A percentile compares a stretch with the other conserved stretches of the same genome.
These are phyloP conservation scores for Rosalia funebris DNA, from an alignment of 2,888 invertebrate species.

Conservation along the genomic window DNA sequence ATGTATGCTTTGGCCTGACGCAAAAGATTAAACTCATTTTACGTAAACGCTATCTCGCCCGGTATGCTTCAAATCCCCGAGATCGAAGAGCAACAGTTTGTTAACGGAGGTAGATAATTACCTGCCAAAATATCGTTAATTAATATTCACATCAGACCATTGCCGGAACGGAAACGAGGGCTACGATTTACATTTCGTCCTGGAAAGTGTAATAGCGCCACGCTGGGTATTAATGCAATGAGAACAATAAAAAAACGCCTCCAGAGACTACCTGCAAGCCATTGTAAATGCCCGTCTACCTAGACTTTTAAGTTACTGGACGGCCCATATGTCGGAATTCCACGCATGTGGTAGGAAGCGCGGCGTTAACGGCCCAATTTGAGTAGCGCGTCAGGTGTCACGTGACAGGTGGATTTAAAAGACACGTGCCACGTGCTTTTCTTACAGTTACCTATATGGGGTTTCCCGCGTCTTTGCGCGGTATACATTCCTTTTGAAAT, in stretches of 20 bases:
- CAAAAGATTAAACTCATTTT: no score
- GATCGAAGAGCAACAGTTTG: neutral
- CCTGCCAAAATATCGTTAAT: slow-evolving; percentile 5
- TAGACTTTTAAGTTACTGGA: no score
- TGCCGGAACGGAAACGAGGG: neutral
- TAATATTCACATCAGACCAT: neutral
- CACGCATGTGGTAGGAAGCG: slow-evolving; percentile 38
- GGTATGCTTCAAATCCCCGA: no score
- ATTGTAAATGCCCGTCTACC: slow-evolving; percentile 28
- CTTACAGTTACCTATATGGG: slow-evolving; percentile 34
- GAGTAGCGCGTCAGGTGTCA: slow-evolving; percentile 55
- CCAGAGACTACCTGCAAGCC: slow-evolving; percentile 29
- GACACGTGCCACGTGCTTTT: slow-evolving; percentile 52
- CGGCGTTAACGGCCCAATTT: slow-evolving; percentile 50
- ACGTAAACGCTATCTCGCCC: no score
- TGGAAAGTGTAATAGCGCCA: neutral
- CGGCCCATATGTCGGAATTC: slow-evolving; percentile 44
- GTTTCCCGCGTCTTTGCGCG: slow-evolving; percentile 38
- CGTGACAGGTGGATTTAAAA: slow-evolving; percentile 57
- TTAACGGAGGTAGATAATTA: neutral
- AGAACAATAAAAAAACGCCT: slow-evolving; percentile 25
- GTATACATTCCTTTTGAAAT: no score
- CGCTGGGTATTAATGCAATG: neutral
- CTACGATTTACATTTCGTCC: neutral
- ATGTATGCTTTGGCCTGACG: no score